Evolutionary conservation across 2,797 vertebrate species (phyloP).

Genomic region (Argentina silus): DNA sequence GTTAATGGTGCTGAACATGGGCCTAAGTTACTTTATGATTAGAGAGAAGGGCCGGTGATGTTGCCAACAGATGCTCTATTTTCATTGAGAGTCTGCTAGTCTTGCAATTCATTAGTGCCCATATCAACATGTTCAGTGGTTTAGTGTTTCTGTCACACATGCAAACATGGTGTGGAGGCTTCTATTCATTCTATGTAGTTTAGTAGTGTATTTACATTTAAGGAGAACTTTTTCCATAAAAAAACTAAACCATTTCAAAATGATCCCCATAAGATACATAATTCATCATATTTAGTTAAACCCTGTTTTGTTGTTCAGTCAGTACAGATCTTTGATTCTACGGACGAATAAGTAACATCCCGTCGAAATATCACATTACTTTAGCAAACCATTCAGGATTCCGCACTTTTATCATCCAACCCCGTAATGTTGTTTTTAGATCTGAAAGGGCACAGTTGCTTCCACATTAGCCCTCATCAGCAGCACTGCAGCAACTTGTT

Average conservation of each 20-base stretch:
- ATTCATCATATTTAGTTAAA: too few relatives aligned
- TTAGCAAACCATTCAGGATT: slow-evolving; percentile 1
- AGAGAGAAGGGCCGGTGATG: slow-evolving; percentile 27
- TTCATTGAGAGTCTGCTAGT: slow-evolving; percentile 61
- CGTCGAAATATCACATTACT: too few relatives aligned
- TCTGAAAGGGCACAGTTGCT: slow-evolving; percentile 3
- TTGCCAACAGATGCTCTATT: slow-evolving; percentile 64
- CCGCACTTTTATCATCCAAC: slow-evolving; percentile 1
- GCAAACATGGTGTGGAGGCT: slow-evolving; percentile 1
- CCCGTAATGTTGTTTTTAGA: not conserved
- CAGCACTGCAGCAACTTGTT: not conserved
- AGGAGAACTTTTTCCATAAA: too few relatives aligned
- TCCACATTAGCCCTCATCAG: slow-evolving; percentile 15
- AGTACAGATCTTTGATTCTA: too few relatives aligned
- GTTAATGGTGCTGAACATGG: not conserved
- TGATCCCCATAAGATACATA: too few relatives aligned
- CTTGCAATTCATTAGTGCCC: slow-evolving; percentile 45
- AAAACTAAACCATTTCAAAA: too few relatives aligned
- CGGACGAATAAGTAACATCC: too few relatives aligned
- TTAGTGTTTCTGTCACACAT: slow-evolving; percentile 57
- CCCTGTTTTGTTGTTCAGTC: too few relatives aligned
- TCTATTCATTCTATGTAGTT: too few relatives aligned
- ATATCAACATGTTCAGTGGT: slow-evolving; percentile 61
- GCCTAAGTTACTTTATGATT: not conserved
- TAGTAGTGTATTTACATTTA: too few relatives aligned